phyloP scores from a whole-genome alignment of 2,113 vertebrate species.

The Haliaeetus leucogaster region DNA sequence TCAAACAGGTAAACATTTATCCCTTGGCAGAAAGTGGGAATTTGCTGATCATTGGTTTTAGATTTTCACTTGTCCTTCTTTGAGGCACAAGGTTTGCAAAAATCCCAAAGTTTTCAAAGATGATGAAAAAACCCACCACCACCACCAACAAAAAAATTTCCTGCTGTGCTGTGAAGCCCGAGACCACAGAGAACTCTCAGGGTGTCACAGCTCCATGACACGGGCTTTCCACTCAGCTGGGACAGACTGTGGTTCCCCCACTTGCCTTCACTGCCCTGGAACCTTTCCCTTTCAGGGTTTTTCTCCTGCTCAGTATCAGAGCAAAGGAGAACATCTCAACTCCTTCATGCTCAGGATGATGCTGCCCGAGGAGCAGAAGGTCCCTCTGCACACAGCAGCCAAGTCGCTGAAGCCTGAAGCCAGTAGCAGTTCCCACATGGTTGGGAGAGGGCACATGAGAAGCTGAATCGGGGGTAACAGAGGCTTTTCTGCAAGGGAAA shows the following conservation, averaged over 20 bases:
- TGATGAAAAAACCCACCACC: background rate
- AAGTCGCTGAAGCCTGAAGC: rapidly evolving
- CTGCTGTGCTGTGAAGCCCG: background rate
- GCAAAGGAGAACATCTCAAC: background rate
- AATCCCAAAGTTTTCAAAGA: background rate
- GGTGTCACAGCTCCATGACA: background rate
- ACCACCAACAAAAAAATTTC: background rate
- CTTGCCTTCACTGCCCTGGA: background rate
- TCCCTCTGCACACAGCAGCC: background rate
- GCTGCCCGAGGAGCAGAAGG: background rate
- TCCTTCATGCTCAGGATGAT: background rate
- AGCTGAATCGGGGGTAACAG: rapidly evolving
- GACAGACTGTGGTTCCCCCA: background rate
- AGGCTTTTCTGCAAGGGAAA: background rate
- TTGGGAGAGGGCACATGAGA: background rate
- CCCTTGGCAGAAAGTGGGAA: background rate
- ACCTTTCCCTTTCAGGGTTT: background rate
- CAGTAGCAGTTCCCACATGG: background rate
- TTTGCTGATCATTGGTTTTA: background rate
- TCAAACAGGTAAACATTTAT: background rate
- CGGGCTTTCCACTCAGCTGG: background rate
- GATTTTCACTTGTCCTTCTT: background rate
- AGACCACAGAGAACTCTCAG: background rate
- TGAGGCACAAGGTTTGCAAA: background rate
- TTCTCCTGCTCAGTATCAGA: background rate